These are phyloP conservation scores for Pyxicephalus adspersus DNA, from an alignment of 2,113 vertebrate species.

Conservation along the genomic window DNA sequence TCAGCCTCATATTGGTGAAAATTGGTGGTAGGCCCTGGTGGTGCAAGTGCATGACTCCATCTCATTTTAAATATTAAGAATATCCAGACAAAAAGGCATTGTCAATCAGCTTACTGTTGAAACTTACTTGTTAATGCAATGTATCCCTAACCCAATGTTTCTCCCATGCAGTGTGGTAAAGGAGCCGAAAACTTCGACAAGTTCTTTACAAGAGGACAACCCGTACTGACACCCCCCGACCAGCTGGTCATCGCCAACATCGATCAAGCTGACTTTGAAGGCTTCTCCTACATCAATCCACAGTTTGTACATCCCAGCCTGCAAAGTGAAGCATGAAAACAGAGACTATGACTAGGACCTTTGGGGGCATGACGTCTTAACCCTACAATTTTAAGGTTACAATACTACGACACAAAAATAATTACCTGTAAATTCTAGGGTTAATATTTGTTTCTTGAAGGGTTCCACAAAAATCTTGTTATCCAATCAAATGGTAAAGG, in stretches of 20 bases:
- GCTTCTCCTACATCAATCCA: conserved; percentile 93
- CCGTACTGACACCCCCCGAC: conserved; percentile 92
- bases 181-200: conserved; percentile 98
- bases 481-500: neutral
- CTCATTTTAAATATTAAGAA: too few species aligned
- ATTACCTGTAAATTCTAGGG: conserved; percentile 70
- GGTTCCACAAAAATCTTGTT: neutral
- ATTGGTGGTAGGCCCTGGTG: too few species aligned
- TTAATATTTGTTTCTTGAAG: conserved; percentile 50
- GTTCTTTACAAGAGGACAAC: conserved; percentile 95
- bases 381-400: conserved; percentile 69
- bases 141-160: too few species aligned
- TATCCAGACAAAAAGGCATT: too few species aligned
- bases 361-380: conserved; percentile 37
- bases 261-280: conserved; percentile 96
- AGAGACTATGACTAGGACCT: conserved; percentile 26
- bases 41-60: too few species aligned
- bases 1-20: too few species aligned
- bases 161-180: conserved; percentile 86
- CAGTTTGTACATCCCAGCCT: conserved; percentile 86
- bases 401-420: conserved; percentile 55
- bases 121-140: too few species aligned
- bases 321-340: conserved; percentile 84
- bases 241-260: conserved; percentile 98
- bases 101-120: too few species aligned